phyloP scores from a whole-genome alignment of 2,888 invertebrate species.

The Netelia melanura region DNA sequence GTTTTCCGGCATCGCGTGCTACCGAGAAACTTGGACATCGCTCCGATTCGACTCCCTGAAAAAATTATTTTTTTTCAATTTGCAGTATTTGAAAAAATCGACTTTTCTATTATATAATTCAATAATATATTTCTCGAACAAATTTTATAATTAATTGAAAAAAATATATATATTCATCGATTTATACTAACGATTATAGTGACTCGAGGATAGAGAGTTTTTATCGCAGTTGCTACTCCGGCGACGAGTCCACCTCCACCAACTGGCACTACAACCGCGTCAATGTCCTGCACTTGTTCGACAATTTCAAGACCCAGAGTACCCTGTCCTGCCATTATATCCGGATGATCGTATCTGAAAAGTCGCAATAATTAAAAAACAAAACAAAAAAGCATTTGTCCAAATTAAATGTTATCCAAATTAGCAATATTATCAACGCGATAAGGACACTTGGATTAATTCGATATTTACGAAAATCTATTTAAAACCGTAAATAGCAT shows the following conservation, averaged over 20 bases:
- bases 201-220: slow-evolving; percentile 93
- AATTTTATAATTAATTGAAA: background rate
- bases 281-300: slow-evolving; percentile 94
- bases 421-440: background rate
- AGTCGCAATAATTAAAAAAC: background rate
- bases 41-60: slow-evolving; percentile 96
- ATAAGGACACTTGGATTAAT: no score
- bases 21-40: slow-evolving; percentile 94
- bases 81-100: background rate
- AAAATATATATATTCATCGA: no score
- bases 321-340: slow-evolving; percentile 98
- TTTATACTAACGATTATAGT: slow-evolving; percentile 92
- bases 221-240: slow-evolving; percentile 95
- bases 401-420: background rate
- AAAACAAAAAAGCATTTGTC: background rate
- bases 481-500: no score
- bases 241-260: slow-evolving; percentile 98
- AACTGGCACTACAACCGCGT: slow-evolving; percentile 96
- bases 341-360: slow-evolving; percentile 95
- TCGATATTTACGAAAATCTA: no score
- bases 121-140: background rate
- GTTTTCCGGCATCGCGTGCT: slow-evolving; percentile 90
- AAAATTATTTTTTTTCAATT: slow-evolving; percentile 45
- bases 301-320: slow-evolving; percentile 97
- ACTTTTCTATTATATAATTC: background rate